These are phyloP conservation scores for Pterostichus niger DNA, from an alignment of 2,888 invertebrate species.

Conservation along the genomic window DNA sequence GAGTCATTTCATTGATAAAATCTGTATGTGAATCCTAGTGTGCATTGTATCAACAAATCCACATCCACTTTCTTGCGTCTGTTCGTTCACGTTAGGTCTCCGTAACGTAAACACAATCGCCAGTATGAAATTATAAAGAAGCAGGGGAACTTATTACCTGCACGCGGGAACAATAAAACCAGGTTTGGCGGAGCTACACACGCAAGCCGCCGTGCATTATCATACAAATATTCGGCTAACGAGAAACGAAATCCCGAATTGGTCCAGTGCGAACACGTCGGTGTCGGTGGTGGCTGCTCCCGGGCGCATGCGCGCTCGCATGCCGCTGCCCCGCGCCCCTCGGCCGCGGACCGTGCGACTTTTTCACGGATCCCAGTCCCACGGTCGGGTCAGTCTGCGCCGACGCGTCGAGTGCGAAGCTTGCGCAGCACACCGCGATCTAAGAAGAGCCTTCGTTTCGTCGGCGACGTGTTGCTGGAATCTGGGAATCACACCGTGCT, in stretches of 20 bases:
- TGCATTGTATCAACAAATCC: too few species aligned
- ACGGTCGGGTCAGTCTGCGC: constrained; percentile 76
- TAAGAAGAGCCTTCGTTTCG: background rate
- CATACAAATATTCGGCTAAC: constrained; percentile 55
- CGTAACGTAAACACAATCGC: constrained; percentile 31
- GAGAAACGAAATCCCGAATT: constrained; percentile 32
- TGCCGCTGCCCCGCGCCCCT: constrained; percentile 74
- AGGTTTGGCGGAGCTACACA: constrained; percentile 36
- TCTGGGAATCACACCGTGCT: constrained; percentile 34
- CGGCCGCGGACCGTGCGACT: constrained; percentile 81
- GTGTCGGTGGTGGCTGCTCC: constrained; percentile 76
- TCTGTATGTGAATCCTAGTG: background rate
- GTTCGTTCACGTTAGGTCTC: background rate
- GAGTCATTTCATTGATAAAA: constrained; percentile 15
- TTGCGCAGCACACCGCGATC: background rate
- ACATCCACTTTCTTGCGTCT: background rate
- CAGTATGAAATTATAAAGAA: constrained; percentile 53
- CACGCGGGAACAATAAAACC: constrained; percentile 49
- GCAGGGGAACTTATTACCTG: constrained; percentile 49
- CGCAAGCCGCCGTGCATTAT: constrained; percentile 46
- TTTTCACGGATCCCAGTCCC: constrained; percentile 82
- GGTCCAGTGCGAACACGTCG: constrained; percentile 69
- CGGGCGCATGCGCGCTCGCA: constrained; percentile 74
- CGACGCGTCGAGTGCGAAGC: constrained; percentile 16
- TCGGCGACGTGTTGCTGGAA: constrained; percentile 10